phyloP scores from a whole-genome alignment of 2,113 vertebrate genomes.

The Guaruba guarouba region DNA sequence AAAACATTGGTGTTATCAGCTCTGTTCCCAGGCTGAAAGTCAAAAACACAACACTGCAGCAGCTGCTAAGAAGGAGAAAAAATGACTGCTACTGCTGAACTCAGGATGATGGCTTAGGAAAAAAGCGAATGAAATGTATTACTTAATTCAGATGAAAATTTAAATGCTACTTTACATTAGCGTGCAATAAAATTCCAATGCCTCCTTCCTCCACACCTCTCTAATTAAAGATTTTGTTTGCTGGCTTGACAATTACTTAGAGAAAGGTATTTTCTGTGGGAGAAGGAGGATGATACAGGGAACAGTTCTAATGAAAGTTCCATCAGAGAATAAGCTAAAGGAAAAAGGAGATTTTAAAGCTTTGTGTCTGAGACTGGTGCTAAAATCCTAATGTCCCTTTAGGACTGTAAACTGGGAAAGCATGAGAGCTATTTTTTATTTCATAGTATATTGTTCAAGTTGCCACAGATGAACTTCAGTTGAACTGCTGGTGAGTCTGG shows the following conservation, averaged over 20 bases:
- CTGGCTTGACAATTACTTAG: neutral
- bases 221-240: neutral
- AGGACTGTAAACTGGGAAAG: neutral
- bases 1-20: no score
- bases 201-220: neutral
- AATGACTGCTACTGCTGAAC: no score
- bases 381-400: neutral
- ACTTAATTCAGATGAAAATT: neutral
- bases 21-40: no score
- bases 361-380: neutral
- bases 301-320: neutral
- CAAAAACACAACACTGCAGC: no score
- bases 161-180: neutral
- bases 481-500: neutral
- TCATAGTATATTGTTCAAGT: neutral
- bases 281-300: neutral
- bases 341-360: neutral
- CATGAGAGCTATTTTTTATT: neutral
- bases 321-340: neutral
- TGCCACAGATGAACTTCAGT: neutral
- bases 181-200: neutral
- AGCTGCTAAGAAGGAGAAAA: no score
- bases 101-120: neutral
- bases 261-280: neutral
- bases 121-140: neutral